These are phyloP conservation scores for Dendrolimus houi DNA, from an alignment of 2,888 invertebrate genomes.

Conservation along the genomic window DNA sequence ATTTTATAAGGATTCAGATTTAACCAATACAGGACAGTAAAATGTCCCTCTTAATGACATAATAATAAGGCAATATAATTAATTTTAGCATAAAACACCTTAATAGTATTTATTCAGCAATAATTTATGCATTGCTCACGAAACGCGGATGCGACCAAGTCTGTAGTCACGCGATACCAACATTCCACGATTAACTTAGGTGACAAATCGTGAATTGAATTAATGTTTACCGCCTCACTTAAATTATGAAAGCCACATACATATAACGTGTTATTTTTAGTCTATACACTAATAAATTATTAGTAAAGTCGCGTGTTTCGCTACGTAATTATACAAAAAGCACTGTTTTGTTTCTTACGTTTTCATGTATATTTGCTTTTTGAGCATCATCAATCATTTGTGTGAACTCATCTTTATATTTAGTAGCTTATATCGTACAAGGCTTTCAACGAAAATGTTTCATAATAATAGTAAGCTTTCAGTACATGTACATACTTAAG, in stretches of 20 bases:
- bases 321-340: neutral
- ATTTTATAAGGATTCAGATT: no score
- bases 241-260: conserved; percentile 37
- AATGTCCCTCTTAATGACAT: no score
- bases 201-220: conserved; percentile 69
- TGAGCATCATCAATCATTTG: conserved; percentile 5
- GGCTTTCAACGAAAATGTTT: neutral
- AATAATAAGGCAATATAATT: no score
- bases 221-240: conserved; percentile 53
- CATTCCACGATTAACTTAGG: conserved; percentile 61
- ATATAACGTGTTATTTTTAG: conserved; percentile 17
- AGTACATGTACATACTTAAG: no score
- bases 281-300: neutral
- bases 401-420: neutral
- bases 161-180: conserved; percentile 59
- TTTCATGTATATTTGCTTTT: conserved; percentile 14
- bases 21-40: no score
- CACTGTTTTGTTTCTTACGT: neutral
- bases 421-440: neutral
- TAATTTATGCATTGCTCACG: conserved; percentile 67
- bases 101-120: conserved; percentile 11
- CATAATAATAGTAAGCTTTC: no score
- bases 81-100: no score
- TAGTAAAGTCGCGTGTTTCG: neutral
- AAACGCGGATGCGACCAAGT: conserved; percentile 43